These are phyloP conservation scores for Origma solitaria DNA, from an alignment of 2,113 vertebrate genomes.

Conservation along the genomic window DNA sequence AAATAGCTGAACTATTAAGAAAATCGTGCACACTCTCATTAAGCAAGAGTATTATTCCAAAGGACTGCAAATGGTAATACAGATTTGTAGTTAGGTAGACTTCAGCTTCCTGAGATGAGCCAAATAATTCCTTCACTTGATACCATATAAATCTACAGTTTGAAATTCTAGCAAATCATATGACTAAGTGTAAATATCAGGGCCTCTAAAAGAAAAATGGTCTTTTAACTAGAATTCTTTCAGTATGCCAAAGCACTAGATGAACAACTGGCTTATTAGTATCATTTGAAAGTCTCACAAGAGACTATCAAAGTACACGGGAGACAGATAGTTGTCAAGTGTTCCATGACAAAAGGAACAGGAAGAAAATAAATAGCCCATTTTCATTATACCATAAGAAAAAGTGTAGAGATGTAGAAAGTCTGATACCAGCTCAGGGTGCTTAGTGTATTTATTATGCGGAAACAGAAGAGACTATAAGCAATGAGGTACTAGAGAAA, in stretches of 20 bases:
- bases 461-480: not conserved
- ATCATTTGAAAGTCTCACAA: not conserved
- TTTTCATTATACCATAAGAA: not conserved
- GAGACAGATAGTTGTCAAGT: not conserved
- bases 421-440: not conserved
- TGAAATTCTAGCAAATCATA: not conserved
- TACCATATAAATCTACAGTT: not conserved
- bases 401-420: not conserved
- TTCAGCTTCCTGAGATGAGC: not conserved
- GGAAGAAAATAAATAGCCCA: not conserved
- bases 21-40: not conserved
- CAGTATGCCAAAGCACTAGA: not conserved
- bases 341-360: not conserved
- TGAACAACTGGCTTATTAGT: not conserved
- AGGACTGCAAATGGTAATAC: not conserved
- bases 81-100: not conserved
- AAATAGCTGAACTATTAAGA: conserved; percentile 23
- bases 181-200: not conserved
- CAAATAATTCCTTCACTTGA: not conserved
- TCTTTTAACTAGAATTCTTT: not conserved
- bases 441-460: not conserved
- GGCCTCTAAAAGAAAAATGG: not conserved
- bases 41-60: not conserved
- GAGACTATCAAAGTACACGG: not conserved
- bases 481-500: not conserved